Evolutionary conservation across 2,888 invertebrate species (phyloP), one percentile per base, ranked within the genome.

Genomic region (Phalera bucephala): DNA sequence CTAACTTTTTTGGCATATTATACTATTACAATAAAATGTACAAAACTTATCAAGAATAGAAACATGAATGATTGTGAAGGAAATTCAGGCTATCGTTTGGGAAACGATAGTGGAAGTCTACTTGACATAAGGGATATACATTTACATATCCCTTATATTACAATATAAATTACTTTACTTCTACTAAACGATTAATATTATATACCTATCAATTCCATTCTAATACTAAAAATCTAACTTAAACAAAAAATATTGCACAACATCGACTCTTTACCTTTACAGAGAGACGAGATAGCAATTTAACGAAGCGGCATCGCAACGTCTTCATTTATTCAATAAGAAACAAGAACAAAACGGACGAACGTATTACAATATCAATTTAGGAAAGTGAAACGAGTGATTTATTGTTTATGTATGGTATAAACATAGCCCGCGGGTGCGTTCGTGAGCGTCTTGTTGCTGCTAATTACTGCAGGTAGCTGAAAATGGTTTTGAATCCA

Each of bases 311-410:
- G 71, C 84, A 83, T 84, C 82, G 69, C 64, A 70, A 87, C 81
- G 84, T 86, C 88, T 88, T 88, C 86, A 88, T 88, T 88, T 87
- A 87, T 87, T 79, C 77, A 69, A 78, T 64, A 63, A 54, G 65
- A 75, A 87, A 84, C 75, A 84, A 81, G 74, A 87, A 76, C 74
- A 84, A 79, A 72, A 80, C 64, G 55, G 48, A 52, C 51, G 31
- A 74, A 71, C 78, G 81, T 81, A 88, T 89, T 88, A 88, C 85
- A 88, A 89, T 89, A 89, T 89, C 88, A 89, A 88, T 89, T 89
- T 89, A 89, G 86, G 80, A 86, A 89, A 88, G 87, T 88, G 87
- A 81, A 81, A 57, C 72, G 64, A 68, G 68, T 86, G 88, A 89
- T 88, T 88, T 88, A 89, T 89, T 80, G 77, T 71, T 17, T 64